Percentiles rank a stretch among this genome's conserved stretches.
These are phyloP conservation scores for Drosophila mimetica DNA, from an alignment of 2,888 invertebrate species.

Conservation along the genomic window DNA sequence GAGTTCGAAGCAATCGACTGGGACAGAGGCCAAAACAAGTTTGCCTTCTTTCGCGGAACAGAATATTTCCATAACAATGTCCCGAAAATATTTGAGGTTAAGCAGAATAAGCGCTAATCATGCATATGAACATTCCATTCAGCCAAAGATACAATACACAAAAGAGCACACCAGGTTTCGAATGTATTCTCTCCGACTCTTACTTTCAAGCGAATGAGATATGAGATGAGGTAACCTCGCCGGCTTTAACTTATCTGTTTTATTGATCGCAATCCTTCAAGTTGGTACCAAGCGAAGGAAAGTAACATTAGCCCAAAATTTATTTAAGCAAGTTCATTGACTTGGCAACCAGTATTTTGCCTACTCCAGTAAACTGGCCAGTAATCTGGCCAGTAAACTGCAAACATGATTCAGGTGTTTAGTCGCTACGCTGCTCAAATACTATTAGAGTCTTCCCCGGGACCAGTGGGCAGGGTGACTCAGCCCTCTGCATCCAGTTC, in stretches of 20 bases:
- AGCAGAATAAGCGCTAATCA: slow-evolving; percentile 1
- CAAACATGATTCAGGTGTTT: slow-evolving; percentile 4
- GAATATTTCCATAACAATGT: slow-evolving; percentile 39
- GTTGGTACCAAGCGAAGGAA: too few species aligned
- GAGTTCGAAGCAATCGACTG: neutral
- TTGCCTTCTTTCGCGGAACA: slow-evolving; percentile 21
- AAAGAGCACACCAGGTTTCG: neutral
- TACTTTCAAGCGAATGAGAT: slow-evolving; percentile 16
- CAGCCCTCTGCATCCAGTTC: slow-evolving; percentile 3
- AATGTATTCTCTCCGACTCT: slow-evolving; percentile 12
- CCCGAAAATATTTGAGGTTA: slow-evolving; percentile 6
- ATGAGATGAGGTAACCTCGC: slow-evolving; percentile 11
- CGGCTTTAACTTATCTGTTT: too few species aligned
- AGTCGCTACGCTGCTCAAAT: slow-evolving; percentile 1
- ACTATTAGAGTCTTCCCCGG: slow-evolving; percentile 32
- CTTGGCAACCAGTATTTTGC: slow-evolving; percentile 5
- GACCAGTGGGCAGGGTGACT: slow-evolving; percentile 13
- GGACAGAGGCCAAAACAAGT: slow-evolving; percentile 42
- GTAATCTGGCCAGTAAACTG: slow-evolving; percentile 13
- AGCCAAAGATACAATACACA: neutral
- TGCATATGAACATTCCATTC: neutral
- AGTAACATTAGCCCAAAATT: neutral
- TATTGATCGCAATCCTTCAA: too few species aligned
- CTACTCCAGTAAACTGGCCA: neutral
- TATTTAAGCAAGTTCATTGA: slow-evolving; percentile 16